A percentile compares a stretch with the other conserved stretches of the same genome.
These are phyloP conservation scores for Gadus chalcogrammus DNA, from an alignment of 2,113 vertebrate genomes.

Conservation along the genomic window DNA sequence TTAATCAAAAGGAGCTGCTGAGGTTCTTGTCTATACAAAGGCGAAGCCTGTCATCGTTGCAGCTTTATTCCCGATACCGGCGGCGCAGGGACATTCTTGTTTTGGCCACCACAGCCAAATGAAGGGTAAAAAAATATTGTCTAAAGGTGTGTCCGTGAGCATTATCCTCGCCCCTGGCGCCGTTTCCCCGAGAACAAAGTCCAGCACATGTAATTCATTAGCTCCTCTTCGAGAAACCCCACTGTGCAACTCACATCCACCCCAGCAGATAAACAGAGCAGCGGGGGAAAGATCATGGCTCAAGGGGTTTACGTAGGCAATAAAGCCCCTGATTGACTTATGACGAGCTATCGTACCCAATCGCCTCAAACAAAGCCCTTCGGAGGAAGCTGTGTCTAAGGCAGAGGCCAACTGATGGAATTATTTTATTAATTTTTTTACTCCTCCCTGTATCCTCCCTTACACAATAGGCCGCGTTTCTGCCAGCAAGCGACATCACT, in stretches of 20 bases:
- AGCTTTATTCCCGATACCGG: slow-evolving; percentile 29
- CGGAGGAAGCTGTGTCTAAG: slow-evolving; percentile 22
- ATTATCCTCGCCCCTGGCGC: slow-evolving; percentile 34
- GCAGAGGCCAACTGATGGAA: slow-evolving; percentile 31
- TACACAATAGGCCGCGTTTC: slow-evolving; percentile 26
- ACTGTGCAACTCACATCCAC: slow-evolving; percentile 9
- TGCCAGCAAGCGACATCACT: slow-evolving; percentile 40
- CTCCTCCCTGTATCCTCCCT: background rate
- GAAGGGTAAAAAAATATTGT: slow-evolving; percentile 64
- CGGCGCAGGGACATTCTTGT: slow-evolving; percentile 31
- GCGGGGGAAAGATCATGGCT: slow-evolving; percentile 6
- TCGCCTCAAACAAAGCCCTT: slow-evolving; percentile 22
- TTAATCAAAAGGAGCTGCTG: slow-evolving; percentile 20
- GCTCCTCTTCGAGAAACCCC: slow-evolving; percentile 24
- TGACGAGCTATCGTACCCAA: slow-evolving; percentile 8
- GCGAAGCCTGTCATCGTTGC: slow-evolving; percentile 42
- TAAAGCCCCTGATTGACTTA: slow-evolving; percentile 17
- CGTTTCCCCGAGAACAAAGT: slow-evolving; percentile 51
- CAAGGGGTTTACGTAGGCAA: background rate
- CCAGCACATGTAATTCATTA: slow-evolving; percentile 50
- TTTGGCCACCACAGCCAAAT: slow-evolving; percentile 43
- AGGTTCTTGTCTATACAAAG: slow-evolving; percentile 45
- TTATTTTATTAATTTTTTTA: slow-evolving; percentile 34
- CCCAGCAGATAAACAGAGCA: slow-evolving; percentile 22
- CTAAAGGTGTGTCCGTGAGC: slow-evolving; percentile 63